Evolutionary conservation across 2,888 invertebrate species (phyloP), one percentile per base, ranked within the genome.

Genomic region (Caenorhabditis afra): DNA sequence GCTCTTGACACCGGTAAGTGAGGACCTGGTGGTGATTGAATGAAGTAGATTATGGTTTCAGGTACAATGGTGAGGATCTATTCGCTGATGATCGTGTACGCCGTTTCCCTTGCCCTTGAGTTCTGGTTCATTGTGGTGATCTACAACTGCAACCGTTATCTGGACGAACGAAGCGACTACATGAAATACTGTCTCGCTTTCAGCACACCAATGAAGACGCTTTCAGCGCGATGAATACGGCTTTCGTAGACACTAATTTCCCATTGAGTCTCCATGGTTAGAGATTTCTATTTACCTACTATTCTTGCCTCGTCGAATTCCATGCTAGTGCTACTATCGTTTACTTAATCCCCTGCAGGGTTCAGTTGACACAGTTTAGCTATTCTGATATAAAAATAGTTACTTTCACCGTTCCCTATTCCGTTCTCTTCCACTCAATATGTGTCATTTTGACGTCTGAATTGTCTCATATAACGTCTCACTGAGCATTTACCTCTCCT

Each of bases 111-210:
- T 14, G 57, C 86, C 4, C 70, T 89, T 18, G 87, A 90, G 61
- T 62, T 85, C 37, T 90, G 88, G 88, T 90, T 87, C 67, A 67
- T 88, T 20, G 76, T 82, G 11, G 86, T 87, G 37, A 86, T 89
- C 59, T 88, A 87, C 85, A 85, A 86, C 57, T 88, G 88, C 78
- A 83, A 89, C 62, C 79, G 85, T 47, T 90, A 90, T 66, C 77
- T 90, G 41, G 85, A 85, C 29, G 90, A 90, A 61, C 79, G 90
- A 12, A 84, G 85, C 35, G 81, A 83, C 37, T 90, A 90, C 81
- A 89, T 90, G 89, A 83, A 84, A 55, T 90, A 90, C 76, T 90
- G 90, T 65, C 75, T 89, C 14, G 88, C 90, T 23, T 90, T 89
- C 74, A 85, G 86, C 44, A 90, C 88, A n/a, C 90, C 90, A 0